Conservation (phyloP, 2,113 vertebrate species). For the Hemichromis elongatus region DNA sequence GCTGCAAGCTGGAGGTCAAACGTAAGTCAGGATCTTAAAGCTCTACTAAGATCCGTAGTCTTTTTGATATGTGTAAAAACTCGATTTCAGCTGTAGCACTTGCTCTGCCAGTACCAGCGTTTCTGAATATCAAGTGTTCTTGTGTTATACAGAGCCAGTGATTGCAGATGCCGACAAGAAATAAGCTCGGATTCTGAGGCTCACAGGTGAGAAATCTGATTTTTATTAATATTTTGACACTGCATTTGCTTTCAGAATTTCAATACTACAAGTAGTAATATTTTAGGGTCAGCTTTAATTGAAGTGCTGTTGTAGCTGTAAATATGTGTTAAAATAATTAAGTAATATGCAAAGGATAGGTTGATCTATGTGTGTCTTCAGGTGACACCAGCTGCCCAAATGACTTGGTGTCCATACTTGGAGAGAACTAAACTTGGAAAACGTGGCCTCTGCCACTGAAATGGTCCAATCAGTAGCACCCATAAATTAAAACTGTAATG, state of each 20-base stretch:
- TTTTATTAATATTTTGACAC: not conserved
- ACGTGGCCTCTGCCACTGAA: slow-evolving; percentile 45
- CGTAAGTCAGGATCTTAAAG: slow-evolving; percentile 67
- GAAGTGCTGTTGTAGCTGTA: not conserved
- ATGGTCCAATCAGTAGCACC: slow-evolving; percentile 25
- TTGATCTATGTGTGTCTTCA: slow-evolving; percentile 41
- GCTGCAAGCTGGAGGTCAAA: slow-evolving; percentile 91
- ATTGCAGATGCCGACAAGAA: slow-evolving; percentile 64
- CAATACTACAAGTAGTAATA: not conserved
- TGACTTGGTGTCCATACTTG: slow-evolving; percentile 65
- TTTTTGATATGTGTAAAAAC: not conserved
- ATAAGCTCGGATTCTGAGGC: slow-evolving; percentile 41
- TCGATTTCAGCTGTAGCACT: not conserved
- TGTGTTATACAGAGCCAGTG: slow-evolving; percentile 57
- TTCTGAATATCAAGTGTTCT: not conserved
- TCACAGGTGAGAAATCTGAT: slow-evolving; percentile 48
- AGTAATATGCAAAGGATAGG: not conserved
- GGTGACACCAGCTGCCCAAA: slow-evolving; percentile 29
- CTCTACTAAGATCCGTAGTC: rapidly evolving
- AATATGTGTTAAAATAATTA: not conserved
- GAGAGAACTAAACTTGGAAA: slow-evolving; percentile 70
- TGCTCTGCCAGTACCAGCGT: not conserved
- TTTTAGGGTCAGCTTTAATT: not conserved
- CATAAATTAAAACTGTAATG: slow-evolving; percentile 67
- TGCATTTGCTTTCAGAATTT: not conserved